Evolutionary conservation across 2,888 invertebrate genomes (phyloP).

Genomic region (Neoascia interrupta): DNA sequence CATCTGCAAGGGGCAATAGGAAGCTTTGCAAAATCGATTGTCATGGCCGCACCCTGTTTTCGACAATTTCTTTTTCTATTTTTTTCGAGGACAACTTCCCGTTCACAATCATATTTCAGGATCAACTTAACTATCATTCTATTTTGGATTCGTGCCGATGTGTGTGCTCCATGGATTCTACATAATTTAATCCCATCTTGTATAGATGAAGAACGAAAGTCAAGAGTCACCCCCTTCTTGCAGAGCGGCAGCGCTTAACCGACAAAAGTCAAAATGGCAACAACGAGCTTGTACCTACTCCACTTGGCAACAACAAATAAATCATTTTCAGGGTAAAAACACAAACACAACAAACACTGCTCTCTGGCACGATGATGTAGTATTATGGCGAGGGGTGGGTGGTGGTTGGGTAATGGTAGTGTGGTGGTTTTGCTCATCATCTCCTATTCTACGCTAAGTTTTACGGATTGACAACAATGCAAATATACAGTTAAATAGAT

Average conservation of each 20-base stretch:
- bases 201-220: constrained; percentile 11
- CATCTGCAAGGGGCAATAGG: background rate
- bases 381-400: too few species aligned
- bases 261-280: constrained; percentile 56
- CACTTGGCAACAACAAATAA: constrained; percentile 65
- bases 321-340: constrained; percentile 52
- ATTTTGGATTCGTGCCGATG: constrained; percentile 41
- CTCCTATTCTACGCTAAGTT: constrained; percentile 16
- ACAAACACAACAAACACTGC: too few species aligned
- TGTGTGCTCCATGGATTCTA: constrained; percentile 54
- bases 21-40: constrained; percentile 32
- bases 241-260: constrained; percentile 13
- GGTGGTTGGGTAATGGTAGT: background rate
- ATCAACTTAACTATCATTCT: constrained; percentile 49
- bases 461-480: constrained; percentile 62
- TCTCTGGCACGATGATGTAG: too few species aligned
- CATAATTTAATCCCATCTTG: constrained; percentile 61
- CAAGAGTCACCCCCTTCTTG: background rate
- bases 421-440: constrained; percentile 17
- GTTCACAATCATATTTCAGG: constrained; percentile 67
- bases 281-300: constrained; percentile 40
- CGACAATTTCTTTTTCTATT: constrained; percentile 3
- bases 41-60: constrained; percentile 37
- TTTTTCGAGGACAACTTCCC: constrained; percentile 31
- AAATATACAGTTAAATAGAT: constrained; percentile 61